Base-by-base conservation (phyloP, 2,113 vertebrate genomes). In the Bombycilla garrulus region DNA sequence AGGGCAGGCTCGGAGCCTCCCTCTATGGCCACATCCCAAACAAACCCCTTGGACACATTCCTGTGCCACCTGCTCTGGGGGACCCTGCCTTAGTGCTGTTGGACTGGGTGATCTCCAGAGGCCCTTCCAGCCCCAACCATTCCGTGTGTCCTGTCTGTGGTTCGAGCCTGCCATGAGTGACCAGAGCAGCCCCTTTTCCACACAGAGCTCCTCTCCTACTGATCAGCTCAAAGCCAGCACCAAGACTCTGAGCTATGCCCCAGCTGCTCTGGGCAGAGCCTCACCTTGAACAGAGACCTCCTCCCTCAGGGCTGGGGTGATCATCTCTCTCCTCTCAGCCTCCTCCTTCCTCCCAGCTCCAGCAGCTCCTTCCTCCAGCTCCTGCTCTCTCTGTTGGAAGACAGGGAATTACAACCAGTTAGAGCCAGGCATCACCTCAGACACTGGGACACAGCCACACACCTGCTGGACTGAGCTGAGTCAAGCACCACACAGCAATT, bases 261-360 rank as follows among this genome's bases (percentile, higher is more conserved):
- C 44, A 40, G 35, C 53, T 20, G 65, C 35, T 20, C 54, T 3
- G 15, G 23, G 31, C 66, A 40, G 73, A 53, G 23, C 40, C 65
- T 94, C 96, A 99, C 99, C 99, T 99, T 99, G 99, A 54, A 99
- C 99, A 11, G 98, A 98, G 20, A 99, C 98, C 0, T 98, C 98
- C 25, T 98, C 98, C 73, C 98, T 98, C 40, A 99, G 98, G 50
- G 98, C 98, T 0, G 98, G 98, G 1, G 99, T 99, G 79, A 99
- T 98, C 99, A 99, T 99, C 89, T 99, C 98, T 92, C 99, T 97
- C 81, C 91, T 88, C 56, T 98, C 98, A 24, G 70, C 86, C 56
- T 93, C 96, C 53, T 97, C 98, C 19, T 64, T 96, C 89, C 78
- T 98, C 90, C 92, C 88, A 64, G 89, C 92, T 95, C 90, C 95